phyloP scores from a whole-genome alignment of 2,113 vertebrate species.

The Bos javanicus region DNA sequence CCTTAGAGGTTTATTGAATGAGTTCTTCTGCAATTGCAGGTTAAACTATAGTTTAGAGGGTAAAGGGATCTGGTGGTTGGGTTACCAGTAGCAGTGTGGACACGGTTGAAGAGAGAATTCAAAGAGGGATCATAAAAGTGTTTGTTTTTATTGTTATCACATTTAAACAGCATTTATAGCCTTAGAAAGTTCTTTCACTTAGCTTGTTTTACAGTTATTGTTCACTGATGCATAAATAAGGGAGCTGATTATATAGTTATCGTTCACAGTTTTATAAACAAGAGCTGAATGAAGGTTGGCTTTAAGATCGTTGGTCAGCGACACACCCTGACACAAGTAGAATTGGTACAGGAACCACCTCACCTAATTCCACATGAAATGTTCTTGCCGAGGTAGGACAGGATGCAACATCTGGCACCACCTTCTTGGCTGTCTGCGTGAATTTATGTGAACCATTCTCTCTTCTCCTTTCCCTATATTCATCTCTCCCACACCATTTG shows the following conservation, averaged over 20 bases:
- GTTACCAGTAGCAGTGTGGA: not conserved
- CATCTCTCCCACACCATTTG: not conserved
- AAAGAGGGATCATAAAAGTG: not conserved
- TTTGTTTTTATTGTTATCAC: not conserved
- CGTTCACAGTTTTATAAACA: not conserved
- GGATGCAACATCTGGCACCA: not conserved
- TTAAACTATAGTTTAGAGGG: not conserved
- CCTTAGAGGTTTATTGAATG: not conserved
- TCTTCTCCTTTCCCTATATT: not conserved
- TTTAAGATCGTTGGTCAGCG: not conserved
- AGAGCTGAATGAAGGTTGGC: not conserved
- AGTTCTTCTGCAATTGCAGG: not conserved
- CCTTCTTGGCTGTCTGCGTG: not conserved
- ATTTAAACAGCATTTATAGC: not conserved
- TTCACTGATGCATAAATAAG: not conserved
- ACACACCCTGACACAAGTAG: not conserved
- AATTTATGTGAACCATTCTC: not conserved
- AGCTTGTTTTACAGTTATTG: not conserved
- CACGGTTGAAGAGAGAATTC: not conserved
- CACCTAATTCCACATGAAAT: not conserved
- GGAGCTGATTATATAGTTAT: not conserved
- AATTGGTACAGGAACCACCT: not conserved
- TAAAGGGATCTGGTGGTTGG: not conserved
- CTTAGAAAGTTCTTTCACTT: not conserved
- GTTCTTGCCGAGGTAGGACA: not conserved